Evolutionary conservation across 1,140 invertebrate species (phyloP).

Genomic region (Meloidogyne hapla): DNA sequence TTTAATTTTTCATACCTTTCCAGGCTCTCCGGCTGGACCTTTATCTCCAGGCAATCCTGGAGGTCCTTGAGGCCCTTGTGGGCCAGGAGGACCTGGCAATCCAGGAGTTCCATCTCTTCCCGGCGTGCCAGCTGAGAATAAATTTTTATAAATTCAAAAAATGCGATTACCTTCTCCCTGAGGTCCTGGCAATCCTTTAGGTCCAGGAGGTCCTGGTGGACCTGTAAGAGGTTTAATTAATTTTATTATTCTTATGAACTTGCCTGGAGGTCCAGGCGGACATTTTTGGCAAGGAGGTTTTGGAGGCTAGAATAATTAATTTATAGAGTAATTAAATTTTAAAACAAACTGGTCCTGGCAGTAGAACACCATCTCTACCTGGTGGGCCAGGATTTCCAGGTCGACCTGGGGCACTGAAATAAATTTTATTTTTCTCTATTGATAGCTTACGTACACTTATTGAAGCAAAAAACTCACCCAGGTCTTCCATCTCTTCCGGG

Average conservation of each 20-base stretch:
- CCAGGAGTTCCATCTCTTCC: conserved; percentile 60
- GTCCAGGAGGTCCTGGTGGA: conserved; percentile 57
- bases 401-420: conserved; percentile 54
- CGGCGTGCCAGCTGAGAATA: conserved; percentile 45
- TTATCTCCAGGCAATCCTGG: conserved; percentile 61
- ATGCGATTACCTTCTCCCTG: conserved; percentile 47
- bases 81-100: conserved; percentile 57
- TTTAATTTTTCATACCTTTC: conserved; percentile 24
- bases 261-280: conserved; percentile 49
- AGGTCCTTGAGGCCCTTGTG: conserved; percentile 60
- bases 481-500: conserved; percentile 62
- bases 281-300: conserved; percentile 64
- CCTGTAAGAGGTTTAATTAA: conserved; percentile 27
- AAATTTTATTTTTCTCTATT: background rate
- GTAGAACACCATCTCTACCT: conserved; percentile 57
- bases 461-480: conserved; percentile 30
- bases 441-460: background rate
- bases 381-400: conserved; percentile 63
- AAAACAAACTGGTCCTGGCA: conserved; percentile 49
- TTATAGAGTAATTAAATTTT: background rate
- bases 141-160: background rate
- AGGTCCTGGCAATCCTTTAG: conserved; percentile 58
- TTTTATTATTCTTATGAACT: background rate
- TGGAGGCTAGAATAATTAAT: conserved; percentile 45
- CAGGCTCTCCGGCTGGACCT: conserved; percentile 53